phyloP scores from a whole-genome alignment of 2,113 vertebrate genomes.

The Thamnophis sirtalis region DNA sequence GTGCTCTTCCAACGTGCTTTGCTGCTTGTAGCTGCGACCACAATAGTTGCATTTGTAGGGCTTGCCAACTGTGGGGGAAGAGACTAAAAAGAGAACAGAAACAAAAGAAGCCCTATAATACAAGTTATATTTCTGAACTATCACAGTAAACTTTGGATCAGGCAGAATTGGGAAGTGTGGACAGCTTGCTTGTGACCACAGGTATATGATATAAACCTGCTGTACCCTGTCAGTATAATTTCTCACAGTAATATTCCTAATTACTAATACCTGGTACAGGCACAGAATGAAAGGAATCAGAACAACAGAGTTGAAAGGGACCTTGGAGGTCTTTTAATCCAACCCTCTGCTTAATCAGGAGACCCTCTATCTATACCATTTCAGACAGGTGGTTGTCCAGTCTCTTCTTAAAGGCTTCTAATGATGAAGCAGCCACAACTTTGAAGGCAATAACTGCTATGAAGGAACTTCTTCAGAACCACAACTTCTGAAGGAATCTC shows the following conservation, averaged over 20 bases:
- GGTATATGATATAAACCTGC: not conserved
- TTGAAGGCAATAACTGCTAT: not conserved
- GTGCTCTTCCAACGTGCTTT: slow-evolving; percentile 91
- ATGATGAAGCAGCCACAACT: not conserved
- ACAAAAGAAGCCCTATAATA: slow-evolving; percentile 12
- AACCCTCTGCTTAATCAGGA: not conserved
- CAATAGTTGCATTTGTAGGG: slow-evolving; percentile 96
- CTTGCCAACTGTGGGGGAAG: slow-evolving; percentile 89
- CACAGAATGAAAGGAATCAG: not conserved
- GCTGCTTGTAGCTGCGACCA: slow-evolving; percentile 94
- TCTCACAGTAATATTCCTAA: not conserved
- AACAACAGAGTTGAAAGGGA: not conserved
- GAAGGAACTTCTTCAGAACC: not conserved
- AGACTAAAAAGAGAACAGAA: slow-evolving; percentile 68
- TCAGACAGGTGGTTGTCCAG: not conserved
- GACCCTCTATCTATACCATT: not conserved
- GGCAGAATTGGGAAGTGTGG: not conserved
- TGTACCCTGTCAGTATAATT: not conserved
- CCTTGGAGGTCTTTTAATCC: not conserved
- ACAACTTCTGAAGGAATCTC: not conserved
- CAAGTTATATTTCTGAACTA: not conserved
- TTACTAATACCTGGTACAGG: not conserved
- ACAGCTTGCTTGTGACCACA: not conserved
- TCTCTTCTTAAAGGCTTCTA: not conserved
- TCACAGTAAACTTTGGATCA: not conserved